These are phyloP conservation scores for Endotricha flammealis DNA, from an alignment of 2,888 invertebrate species.

Conservation along the genomic window DNA sequence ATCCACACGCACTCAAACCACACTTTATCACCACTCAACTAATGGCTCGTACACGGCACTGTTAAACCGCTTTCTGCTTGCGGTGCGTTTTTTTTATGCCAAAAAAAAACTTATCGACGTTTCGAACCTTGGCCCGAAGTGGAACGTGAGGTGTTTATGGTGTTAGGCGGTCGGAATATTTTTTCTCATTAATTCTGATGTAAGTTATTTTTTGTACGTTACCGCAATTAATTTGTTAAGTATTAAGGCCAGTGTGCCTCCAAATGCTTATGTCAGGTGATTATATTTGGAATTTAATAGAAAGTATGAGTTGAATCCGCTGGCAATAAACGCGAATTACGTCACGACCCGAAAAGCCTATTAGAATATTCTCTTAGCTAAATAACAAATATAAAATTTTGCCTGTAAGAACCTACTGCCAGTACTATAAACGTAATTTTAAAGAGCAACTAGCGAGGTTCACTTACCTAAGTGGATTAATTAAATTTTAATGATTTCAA, in stretches of 20 bases:
- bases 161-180: conserved; percentile 13
- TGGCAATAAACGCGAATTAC: background rate
- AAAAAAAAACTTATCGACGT: no score
- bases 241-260: background rate
- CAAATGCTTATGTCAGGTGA: background rate
- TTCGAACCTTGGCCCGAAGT: conserved; percentile 35
- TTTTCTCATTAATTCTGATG: background rate
- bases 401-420: no score
- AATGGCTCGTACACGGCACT: conserved; percentile 49
- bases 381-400: no score
- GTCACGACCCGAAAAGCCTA: no score
- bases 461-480: no score
- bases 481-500: no score
- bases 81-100: conserved; percentile 37
- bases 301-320: background rate
- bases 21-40: conserved; percentile 54
- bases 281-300: background rate
- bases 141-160: conserved; percentile 33
- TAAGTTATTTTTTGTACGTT: background rate
- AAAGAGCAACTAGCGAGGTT: no score
- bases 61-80: conserved; percentile 52
- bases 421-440: no score
- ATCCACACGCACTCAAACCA: conserved; percentile 67
- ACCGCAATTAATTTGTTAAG: background rate
- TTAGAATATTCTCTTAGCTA: no score